Evolutionary conservation across 2,888 invertebrate genomes (phyloP).

Genomic region (Eurytoma californica): DNA sequence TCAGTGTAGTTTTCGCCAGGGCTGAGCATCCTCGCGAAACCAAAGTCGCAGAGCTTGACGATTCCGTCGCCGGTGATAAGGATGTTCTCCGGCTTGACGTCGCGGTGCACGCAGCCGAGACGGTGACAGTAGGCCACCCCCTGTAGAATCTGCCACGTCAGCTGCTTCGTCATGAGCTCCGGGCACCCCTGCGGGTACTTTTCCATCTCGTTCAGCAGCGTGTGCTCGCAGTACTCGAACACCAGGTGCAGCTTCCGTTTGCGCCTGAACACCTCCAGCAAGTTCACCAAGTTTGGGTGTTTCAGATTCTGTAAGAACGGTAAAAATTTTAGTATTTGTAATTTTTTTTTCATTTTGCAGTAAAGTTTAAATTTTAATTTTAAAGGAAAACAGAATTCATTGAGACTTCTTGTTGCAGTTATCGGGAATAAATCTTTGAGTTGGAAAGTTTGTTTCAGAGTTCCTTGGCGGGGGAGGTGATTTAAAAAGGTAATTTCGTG

Average conservation of each 20-base stretch:
- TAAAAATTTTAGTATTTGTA: too few species aligned
- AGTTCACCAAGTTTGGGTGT: constrained; percentile 97
- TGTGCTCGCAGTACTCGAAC: constrained; percentile 98
- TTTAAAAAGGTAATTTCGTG: too few species aligned
- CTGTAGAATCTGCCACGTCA: constrained; percentile 95
- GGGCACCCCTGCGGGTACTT: constrained; percentile 95
- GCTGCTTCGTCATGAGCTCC: constrained; percentile 91
- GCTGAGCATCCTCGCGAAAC: constrained; percentile 97
- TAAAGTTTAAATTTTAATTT: too few species aligned
- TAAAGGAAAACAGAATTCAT: too few species aligned
- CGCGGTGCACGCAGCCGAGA: constrained; percentile 96
- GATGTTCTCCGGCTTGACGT: constrained; percentile 99
- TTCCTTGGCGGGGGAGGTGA: too few species aligned
- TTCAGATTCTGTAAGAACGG: constrained; percentile 89
- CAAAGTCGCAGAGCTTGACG: constrained; percentile 98
- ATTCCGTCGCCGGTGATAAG: constrained; percentile 93
- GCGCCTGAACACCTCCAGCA: constrained; percentile 97
- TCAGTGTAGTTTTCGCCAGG: constrained; percentile 99
- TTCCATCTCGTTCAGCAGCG: constrained; percentile 96
- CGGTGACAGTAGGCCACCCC: constrained; percentile 98
- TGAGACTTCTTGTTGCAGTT: too few species aligned
- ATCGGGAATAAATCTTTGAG: too few species aligned
- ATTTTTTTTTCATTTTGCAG: too few species aligned
- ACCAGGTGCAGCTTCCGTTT: constrained; percentile 97
- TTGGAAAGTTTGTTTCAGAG: too few species aligned